Evolutionary conservation across 1,140 invertebrate genomes (phyloP).

Genomic region (Mactra quadrangularis): DNA sequence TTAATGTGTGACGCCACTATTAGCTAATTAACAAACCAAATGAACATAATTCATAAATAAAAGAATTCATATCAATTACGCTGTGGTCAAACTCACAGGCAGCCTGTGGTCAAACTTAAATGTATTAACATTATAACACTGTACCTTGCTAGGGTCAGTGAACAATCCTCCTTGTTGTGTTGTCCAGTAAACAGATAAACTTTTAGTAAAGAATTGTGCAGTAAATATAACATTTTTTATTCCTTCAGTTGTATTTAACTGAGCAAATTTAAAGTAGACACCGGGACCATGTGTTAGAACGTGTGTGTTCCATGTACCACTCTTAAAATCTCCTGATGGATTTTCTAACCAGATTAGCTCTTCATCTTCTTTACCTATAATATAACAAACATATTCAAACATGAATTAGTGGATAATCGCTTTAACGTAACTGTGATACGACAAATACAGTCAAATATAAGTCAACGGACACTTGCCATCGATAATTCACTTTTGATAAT

Average conservation of each 20-base stretch:
- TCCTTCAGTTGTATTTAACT: conserved; percentile 72
- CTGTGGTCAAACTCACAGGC: no score
- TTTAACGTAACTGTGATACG: neutral
- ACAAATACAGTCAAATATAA: no score
- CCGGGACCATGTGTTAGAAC: conserved; percentile 80
- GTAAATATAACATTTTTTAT: conserved; percentile 78
- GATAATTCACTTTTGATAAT: neutral
- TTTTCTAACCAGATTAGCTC: conserved; percentile 82
- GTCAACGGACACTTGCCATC: neutral
- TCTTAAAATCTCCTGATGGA: conserved; percentile 69
- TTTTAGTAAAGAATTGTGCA: conserved; percentile 80
- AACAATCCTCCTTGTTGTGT: conserved; percentile 73
- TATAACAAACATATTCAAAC: neutral
- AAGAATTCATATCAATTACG: no score
- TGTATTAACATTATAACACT: no score
- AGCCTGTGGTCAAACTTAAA: no score
- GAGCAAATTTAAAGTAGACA: conserved; percentile 78
- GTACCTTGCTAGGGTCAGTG: conserved; percentile 77
- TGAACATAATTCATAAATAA: no score
- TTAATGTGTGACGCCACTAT: no score
- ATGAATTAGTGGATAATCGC: neutral
- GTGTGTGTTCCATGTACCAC: conserved; percentile 78
- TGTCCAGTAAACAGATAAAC: conserved; percentile 80
- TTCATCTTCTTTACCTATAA: conserved; percentile 71
- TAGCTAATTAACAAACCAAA: no score